Base-by-base conservation (phyloP, 2,113 vertebrate species). In the Plecturocebus donacophilus region DNA sequence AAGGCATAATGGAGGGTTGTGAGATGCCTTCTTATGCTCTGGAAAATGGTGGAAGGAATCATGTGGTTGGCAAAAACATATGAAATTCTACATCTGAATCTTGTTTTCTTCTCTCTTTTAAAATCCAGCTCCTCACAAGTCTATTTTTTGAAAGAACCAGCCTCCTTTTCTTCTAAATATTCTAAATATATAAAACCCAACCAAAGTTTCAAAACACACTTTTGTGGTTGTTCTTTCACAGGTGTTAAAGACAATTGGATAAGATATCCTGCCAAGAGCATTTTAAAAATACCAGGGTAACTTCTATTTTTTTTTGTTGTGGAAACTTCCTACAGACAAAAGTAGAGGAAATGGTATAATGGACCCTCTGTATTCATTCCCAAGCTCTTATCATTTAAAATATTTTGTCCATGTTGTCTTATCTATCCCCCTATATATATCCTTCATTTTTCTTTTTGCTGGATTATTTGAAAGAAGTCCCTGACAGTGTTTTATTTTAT, bases 381-480 rank as follows among this genome's bases (percentile, higher is more conserved):
- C 35, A 45, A 91, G 27, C 38, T 88, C 94, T 95, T 70, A 95
- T 6, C 85, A 17, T 91, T 94, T 88, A 80, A 96, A 64, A 92
- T 94, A 76, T 93, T 95, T 91, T 92, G 10, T 71, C 64, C 71
- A 4, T 56, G 66, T 75, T 73, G 11, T 89, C 86, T 97, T 52
- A 49, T 45, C n/a, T 79, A 32, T 70, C 16, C 25, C 61, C n/a
- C 11, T 40, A 52, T 21, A 61, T 40, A 42, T 12, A 80, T 30
- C 42, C 42, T 75, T 82, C 32, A 75, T 38, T 92, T 95, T 92
- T 54, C 25, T 71, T 94, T 94, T 87, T 92, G 14, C 35, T n/a
- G 64, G 38, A 92, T 93, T 94, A 93, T 89, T 92, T 97, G 75
- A 95, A 96, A 89, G 56, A 83, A 91, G 90, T 77, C 8, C 45